Evolutionary conservation across 2,888 invertebrate species (phyloP), one percentile per base, ranked within the genome.

Genomic region (Sturmia bella): DNA sequence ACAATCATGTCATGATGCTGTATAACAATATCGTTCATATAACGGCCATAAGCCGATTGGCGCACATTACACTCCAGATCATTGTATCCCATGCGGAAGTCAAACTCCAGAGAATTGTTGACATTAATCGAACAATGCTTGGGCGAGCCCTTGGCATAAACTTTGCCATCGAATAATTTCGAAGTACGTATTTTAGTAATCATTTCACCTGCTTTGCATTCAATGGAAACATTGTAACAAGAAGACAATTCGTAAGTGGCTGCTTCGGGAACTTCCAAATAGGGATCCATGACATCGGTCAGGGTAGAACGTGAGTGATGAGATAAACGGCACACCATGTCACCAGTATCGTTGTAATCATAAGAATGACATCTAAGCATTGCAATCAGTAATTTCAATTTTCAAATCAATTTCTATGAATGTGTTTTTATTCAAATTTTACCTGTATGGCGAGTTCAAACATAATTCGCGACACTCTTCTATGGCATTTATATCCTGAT

Each of bases 1-100:
- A 98, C 97, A 87, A 98, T 98, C 88, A 97, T 97, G 89, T 97
- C 97, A 92, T 98, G 98, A 92, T 98, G 97, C 90, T 98, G 98
- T 87, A 98, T 97, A 74, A 98, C 96, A 83, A 97, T 97, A 91
- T 98, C 98, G 91, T 97, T 98, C 88, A 97, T 93, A 89, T 96
- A 96, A 88, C 95, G 93, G 85, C 97, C 97, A 82, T 96, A 90
- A 59, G 89, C 96, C 88, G 96, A 96, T 89, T 97, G 96, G 87
- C 96, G 95, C 61, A 98, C 97, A 91, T 97, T 97, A 91, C 98
- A 98, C 90, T 97, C 97, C 83, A 98, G 93, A 90, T 98, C 96
- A 90, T 96, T 96, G 92, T 97, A 98, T 66, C 95, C 95, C 96
- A 98, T 97, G 86, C 95, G 95, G 85, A 98, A 92, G 90, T 97